Evolutionary conservation across 2,113 vertebrate species (phyloP), one percentile per base, ranked within the genome.

Genomic region (Otolemur garnettii): DNA sequence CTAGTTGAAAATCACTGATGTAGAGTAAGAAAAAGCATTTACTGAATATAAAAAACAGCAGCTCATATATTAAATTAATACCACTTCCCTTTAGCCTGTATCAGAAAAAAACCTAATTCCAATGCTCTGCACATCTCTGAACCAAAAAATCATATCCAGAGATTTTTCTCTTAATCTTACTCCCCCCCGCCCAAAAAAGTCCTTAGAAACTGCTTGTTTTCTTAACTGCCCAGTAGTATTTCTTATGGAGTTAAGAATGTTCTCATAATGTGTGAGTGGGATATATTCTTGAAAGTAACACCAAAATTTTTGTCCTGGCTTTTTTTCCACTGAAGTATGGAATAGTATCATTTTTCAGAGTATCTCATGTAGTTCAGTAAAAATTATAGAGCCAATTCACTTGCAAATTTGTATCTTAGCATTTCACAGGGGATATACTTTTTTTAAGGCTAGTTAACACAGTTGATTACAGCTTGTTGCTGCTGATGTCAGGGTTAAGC

Each of bases 401-500:
- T 91, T 72, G 68, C 62, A 87, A 82, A 71, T 30, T 33, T 17
- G 9, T 1, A 17, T 82, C 9, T 83, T 33, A 66, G 45, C 35
- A 59, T 87, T 62, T 55, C 15, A 50, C 1, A 1, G 66, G 28
- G 79, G 86, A 28, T 53, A 8, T 38, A 10, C 24, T 60, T 62
- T 82, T 55, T 53, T 1, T 92, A 80, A n/a, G 87, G 26, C 38
- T 83, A 38, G 24, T 78, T 68, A 72, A 79, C 50, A 17, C 62
- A 59, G 7, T 33, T 50, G 45, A 42, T 59, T 19, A 72, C 42
- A 53, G n/a, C 42, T 69, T 84, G 17, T 57, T 75, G 33, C 38
- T 90, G 10, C 22, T 72, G 22, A 95, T 80, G 42, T 91, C 71
- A 88, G 45, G 59, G 45, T 90, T 86, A 90, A 82, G 55, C 69